Evolutionary conservation across 2,113 vertebrate species (phyloP), one percentile per base, ranked within the genome.

Genomic region (Tragulus kanchil): DNA sequence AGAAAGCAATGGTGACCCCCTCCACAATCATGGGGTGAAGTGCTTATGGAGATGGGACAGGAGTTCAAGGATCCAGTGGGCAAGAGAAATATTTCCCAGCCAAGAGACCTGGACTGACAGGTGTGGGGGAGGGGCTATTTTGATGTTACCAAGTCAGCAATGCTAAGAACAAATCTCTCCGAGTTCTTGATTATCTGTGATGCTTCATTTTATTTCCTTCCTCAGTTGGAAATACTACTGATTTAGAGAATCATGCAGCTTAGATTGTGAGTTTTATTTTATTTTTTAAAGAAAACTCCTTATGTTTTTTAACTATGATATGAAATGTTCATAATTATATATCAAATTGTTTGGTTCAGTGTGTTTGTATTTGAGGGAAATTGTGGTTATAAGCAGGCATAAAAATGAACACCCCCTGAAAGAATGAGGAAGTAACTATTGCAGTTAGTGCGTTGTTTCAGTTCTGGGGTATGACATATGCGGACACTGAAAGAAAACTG

Each of bases 391-490:
- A 82, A 85, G 25, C 77, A 88, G 50, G 54, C 81, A 92, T 92
- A 81, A 95, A 92, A 97, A 85, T 91, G 61, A 93, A 85, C 84
- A 59, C n/a, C 92, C 90, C 88, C 93, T 58, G 92, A 56, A 95
- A 97, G 79, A 97, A 96, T 59, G 96, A 97, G 97, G 97, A 98
- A 98, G 95, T 96, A 89, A 73, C 79, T 26, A 23, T 13, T 93
- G 52, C 79, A 92, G 83, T 94, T 94, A 87, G 96, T 85, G 78
- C 71, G 67, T 12, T 94, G 95, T 96, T 97, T 95, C 64, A 1
- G 52, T 94, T n/a, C n/a, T n/a, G n/a, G n/a, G n/a, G n/a, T n/a
- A 56, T 42, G 61, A 64, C 12, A 19, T 62, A 64, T 6, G 12
- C 26, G 25, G 42, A 17, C 15, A 67, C 54, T 25, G 31, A 48